phyloP scores from a whole-genome alignment of 2,888 invertebrate genomes.

The Piscicola geometra region DNA sequence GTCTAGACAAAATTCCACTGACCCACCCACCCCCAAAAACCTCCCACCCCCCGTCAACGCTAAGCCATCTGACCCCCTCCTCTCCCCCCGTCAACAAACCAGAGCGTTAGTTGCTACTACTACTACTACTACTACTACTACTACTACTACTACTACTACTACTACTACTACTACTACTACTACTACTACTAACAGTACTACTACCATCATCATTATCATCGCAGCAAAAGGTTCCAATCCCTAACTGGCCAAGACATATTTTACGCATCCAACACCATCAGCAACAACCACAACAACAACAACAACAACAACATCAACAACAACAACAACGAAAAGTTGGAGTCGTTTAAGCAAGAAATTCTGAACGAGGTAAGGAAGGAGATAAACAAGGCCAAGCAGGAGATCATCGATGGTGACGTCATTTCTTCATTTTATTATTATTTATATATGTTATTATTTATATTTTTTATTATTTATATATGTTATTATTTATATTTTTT shows the following conservation, averaged over 20 bases:
- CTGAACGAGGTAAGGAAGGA: slow-evolving; percentile 23
- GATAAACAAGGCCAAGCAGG: slow-evolving; percentile 30
- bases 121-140: no score
- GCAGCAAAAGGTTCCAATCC: slow-evolving; percentile 32
- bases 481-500: neutral
- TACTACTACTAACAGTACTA: slow-evolving; percentile 14
- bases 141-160: slow-evolving; percentile 29
- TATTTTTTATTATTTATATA: neutral
- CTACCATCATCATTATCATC: neutral
- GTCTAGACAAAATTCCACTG: neutral
- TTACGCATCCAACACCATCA: neutral
- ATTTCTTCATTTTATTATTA: neutral
- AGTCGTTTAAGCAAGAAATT: slow-evolving; percentile 16
- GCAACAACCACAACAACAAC: neutral
- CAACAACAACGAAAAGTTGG: neutral
- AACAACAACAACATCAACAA: neutral
- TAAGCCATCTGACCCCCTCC: neutral
- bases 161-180: slow-evolving; percentile 23
- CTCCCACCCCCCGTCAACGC: no score
- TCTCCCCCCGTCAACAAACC: neutral
- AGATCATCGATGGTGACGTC: slow-evolving; percentile 29
- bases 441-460: neutral
- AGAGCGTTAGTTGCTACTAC: neutral
- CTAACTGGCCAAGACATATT: slow-evolving; percentile 25
- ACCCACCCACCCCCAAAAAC: no score